A percentile compares a stretch with the other conserved stretches of the same genome.
Conservation (phyloP, 2,113 vertebrate genomes). For the Copsychus sechellarum region DNA sequence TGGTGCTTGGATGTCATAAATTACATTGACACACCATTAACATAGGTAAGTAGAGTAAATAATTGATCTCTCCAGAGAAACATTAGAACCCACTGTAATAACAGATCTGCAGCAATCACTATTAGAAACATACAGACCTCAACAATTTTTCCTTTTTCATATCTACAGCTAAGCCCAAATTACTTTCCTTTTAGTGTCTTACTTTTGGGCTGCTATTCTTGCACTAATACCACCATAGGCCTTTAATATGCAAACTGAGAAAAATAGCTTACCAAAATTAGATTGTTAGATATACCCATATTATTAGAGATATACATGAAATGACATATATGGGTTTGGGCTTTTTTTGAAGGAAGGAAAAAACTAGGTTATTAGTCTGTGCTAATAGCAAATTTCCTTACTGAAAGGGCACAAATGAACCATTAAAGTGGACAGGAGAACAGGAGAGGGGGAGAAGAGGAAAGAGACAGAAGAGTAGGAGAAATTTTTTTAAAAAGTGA, state of each 20-base stretch:
- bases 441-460: neutral
- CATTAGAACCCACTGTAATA: conserved; percentile 16
- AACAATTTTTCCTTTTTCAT: neutral
- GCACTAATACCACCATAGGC: neutral
- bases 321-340: neutral
- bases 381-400: neutral
- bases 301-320: neutral
- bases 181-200: neutral
- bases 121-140: neutral
- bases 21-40: conserved; percentile 56
- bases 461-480: neutral
- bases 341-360: neutral
- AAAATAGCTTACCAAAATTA: neutral
- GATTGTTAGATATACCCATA: neutral
- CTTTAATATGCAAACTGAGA: neutral
- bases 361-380: neutral
- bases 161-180: neutral
- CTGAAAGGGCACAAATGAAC: neutral
- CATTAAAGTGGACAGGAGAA: neutral
- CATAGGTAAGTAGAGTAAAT: conserved; percentile 61
- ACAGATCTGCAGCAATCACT: neutral
- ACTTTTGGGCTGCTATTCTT: neutral
- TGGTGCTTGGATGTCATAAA: conserved; percentile 43
- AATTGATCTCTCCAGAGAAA: conserved; percentile 53
- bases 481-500: neutral